phyloP scores from a whole-genome alignment of 2,113 vertebrate genomes.

The Phyllopteryx taeniolatus region DNA sequence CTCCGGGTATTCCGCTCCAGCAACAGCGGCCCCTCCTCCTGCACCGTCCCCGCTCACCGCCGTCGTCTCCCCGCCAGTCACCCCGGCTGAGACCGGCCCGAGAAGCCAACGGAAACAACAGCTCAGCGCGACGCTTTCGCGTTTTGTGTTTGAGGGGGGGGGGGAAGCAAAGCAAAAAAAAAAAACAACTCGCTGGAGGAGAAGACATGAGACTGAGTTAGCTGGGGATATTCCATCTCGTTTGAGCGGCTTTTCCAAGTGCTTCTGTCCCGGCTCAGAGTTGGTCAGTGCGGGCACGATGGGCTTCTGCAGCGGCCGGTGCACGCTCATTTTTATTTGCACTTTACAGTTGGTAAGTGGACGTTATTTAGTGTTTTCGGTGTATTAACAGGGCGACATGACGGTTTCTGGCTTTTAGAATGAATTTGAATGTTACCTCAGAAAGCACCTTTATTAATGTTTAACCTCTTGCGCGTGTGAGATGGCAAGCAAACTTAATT shows the following conservation, averaged over 20 bases:
- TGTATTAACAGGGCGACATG: neutral
- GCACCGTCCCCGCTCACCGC: constrained; percentile 37
- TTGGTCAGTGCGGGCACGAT: constrained; percentile 62
- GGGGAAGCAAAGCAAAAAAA: no score
- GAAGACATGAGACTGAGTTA: constrained; percentile 61
- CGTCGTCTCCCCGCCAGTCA: constrained; percentile 37
- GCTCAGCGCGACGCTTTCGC: neutral
- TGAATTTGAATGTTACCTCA: neutral
- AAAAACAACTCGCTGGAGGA: neutral
- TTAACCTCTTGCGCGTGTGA: neutral
- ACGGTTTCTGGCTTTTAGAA: neutral
- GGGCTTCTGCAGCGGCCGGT: constrained; percentile 87
- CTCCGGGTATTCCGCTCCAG: constrained; percentile 9
- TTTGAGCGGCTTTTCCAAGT: constrained; percentile 17
- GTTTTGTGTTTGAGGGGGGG: neutral
- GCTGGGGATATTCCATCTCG: constrained; percentile 32
- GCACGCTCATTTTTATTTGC: constrained; percentile 83
- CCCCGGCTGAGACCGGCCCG: constrained; percentile 35
- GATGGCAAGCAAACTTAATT: neutral
- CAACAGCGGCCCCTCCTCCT: constrained; percentile 6
- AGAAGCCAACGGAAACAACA: constrained; percentile 8
- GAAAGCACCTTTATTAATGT: neutral
- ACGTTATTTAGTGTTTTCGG: neutral
- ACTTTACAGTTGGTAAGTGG: constrained; percentile 86
- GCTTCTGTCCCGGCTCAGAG: constrained; percentile 16